Evolutionary conservation across 2,888 invertebrate species (phyloP).

Genomic region (Conchocele bisecta): DNA sequence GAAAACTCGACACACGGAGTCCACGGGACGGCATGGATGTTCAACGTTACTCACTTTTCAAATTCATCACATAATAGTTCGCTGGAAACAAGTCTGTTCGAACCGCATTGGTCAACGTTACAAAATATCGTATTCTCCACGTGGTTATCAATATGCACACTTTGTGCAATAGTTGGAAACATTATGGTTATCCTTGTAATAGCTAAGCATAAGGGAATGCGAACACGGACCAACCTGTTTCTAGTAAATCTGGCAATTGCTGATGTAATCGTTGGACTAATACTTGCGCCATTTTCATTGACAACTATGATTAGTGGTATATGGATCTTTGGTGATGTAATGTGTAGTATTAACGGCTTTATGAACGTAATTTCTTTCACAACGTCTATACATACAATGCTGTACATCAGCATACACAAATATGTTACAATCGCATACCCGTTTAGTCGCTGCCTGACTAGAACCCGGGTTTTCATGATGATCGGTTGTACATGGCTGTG

Average conservation of each 20-base stretch:
- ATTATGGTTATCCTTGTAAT: no score
- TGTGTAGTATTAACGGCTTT: slow-evolving; percentile 82
- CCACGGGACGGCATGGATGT: no score
- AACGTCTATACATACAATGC: slow-evolving; percentile 83
- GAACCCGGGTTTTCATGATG: slow-evolving; percentile 79
- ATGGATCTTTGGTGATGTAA: slow-evolving; percentile 79
- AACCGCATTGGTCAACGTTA: not conserved
- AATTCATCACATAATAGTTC: no score
- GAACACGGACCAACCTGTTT: no score
- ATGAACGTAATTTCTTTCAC: slow-evolving; percentile 81
- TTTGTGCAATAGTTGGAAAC: slow-evolving; percentile 82
- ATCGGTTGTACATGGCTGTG: slow-evolving; percentile 82
- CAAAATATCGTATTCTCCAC: slow-evolving; percentile 71
- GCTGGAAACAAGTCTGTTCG: no score
- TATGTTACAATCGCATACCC: slow-evolving; percentile 82
- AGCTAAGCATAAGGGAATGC: no score
- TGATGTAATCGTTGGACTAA: slow-evolving; percentile 81
- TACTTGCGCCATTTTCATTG: slow-evolving; percentile 82
- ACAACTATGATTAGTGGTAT: slow-evolving; percentile 79
- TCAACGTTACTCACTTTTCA: no score
- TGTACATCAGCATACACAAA: slow-evolving; percentile 83
- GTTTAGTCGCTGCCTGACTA: slow-evolving; percentile 79
- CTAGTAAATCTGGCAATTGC: no score
- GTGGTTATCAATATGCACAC: slow-evolving; percentile 76
- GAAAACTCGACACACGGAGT: no score